A percentile compares a stretch with the other conserved stretches of the same genome.
These are phyloP conservation scores for Phocoena phocoena DNA, from an alignment of 2,113 vertebrate genomes.

Conservation along the genomic window DNA sequence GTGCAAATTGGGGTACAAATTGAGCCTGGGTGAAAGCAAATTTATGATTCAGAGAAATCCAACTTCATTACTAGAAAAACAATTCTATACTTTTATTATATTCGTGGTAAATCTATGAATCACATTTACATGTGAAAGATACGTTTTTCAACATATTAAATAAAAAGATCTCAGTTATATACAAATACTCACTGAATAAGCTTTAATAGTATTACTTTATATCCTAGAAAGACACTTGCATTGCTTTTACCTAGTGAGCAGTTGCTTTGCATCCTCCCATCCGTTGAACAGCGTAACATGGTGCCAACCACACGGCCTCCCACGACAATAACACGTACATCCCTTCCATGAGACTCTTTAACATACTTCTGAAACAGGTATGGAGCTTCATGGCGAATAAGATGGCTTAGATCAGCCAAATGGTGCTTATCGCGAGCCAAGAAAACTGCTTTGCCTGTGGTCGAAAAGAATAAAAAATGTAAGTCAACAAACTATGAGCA, in stretches of 20 bases:
- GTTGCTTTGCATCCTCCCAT: constrained; percentile 91
- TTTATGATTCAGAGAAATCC: constrained; percentile 3
- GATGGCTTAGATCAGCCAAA: constrained; percentile 87
- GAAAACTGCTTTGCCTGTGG: constrained; percentile 89
- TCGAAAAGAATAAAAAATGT: not conserved
- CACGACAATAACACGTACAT: constrained; percentile 89
- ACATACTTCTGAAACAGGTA: constrained; percentile 90
- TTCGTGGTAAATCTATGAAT: not conserved
- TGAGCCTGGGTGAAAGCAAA: not conserved
- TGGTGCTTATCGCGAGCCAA: constrained; percentile 90
- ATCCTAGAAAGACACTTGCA: not conserved
- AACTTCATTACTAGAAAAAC: not conserved
- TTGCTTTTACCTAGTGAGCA: constrained; percentile 88
- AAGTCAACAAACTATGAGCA: not conserved
- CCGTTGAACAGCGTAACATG: constrained; percentile 89
- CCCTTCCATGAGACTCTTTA: constrained; percentile 88
- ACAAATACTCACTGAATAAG: not conserved
- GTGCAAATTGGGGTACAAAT: not conserved
- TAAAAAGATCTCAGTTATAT: constrained; percentile 22
- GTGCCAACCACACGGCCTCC: constrained; percentile 90
- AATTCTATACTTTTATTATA: not conserved
- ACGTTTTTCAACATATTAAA: not conserved
- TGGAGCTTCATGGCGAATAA: constrained; percentile 89
- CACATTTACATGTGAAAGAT: not conserved
- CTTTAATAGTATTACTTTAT: not conserved